Percentiles rank a stretch among this genome's conserved stretches.
Conservation (phyloP, 2,113 vertebrate genomes). For the Meriones unguiculatus region DNA sequence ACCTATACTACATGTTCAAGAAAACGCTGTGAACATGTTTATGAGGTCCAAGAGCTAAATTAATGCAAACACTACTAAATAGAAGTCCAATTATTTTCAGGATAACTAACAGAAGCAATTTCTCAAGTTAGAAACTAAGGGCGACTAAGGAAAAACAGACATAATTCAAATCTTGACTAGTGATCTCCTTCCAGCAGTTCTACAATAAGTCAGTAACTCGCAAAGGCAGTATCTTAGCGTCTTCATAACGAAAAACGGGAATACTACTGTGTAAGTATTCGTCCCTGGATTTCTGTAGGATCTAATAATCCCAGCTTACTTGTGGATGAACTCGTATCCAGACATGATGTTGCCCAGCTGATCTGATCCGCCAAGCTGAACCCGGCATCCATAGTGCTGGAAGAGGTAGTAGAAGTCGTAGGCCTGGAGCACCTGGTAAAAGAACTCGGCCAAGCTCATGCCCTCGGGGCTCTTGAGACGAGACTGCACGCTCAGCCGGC, state of each 20-base stretch:
- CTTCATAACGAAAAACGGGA: not conserved
- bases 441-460: slow-evolving; percentile 96
- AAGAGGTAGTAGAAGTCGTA: slow-evolving; percentile 96
- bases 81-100: not conserved
- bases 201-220: not conserved
- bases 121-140: not conserved
- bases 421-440: slow-evolving; percentile 96
- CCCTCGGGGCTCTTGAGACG: slow-evolving; percentile 92
- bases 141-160: not conserved
- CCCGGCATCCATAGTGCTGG: slow-evolving; percentile 90
- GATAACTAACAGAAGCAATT: slow-evolving; percentile 24
- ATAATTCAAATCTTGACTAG: not conserved
- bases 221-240: not conserved
- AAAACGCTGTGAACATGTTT: not conserved
- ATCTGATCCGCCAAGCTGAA: slow-evolving; percentile 97
- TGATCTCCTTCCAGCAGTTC: not conserved
- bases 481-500: slow-evolving; percentile 93
- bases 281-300: not conserved
- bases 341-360: slow-evolving; percentile 97
- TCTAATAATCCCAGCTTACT: slow-evolving; percentile 83
- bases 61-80: not conserved
- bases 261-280: too few species aligned
- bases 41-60: not conserved
- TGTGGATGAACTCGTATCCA: slow-evolving; percentile 95
- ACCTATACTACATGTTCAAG: not conserved